phyloP scores from a whole-genome alignment of 2,888 invertebrate species.

The Resseliella maxima region DNA sequence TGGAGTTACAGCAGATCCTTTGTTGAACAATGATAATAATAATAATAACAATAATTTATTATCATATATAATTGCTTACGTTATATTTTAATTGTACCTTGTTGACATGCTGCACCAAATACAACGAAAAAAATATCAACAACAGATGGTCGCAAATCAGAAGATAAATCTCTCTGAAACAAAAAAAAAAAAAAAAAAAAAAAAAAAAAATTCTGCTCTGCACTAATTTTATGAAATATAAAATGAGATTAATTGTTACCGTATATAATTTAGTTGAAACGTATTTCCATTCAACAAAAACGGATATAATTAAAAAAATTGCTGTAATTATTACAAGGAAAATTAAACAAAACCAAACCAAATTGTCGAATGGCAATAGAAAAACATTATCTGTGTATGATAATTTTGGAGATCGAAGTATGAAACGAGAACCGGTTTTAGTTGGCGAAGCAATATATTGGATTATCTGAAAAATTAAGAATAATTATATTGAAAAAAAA shows the following conservation, averaged over 20 bases:
- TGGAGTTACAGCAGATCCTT: constrained; percentile 59
- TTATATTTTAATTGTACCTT: constrained; percentile 67
- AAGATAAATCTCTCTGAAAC: background rate
- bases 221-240: too few species aligned
- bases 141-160: constrained; percentile 58
- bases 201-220: too few species aligned
- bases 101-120: constrained; percentile 74
- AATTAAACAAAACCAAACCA: constrained; percentile 72
- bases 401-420: constrained; percentile 78
- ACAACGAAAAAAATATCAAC: constrained; percentile 71
- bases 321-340: constrained; percentile 60
- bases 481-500: too few species aligned
- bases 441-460: constrained; percentile 78
- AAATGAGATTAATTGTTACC: background rate
- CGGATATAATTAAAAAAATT: constrained; percentile 65
- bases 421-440: constrained; percentile 75
- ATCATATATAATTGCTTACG: background rate
- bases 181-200: too few species aligned
- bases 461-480: constrained; percentile 72
- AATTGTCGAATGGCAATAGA: constrained; percentile 74
- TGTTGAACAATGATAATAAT: background rate
- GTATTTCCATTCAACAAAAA: constrained; percentile 68
- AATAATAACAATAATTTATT: background rate
- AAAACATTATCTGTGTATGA: constrained; percentile 80
- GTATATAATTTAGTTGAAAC: constrained; percentile 62